A percentile compares a stretch with the other conserved stretches of the same genome.
Evolutionary conservation across 2,797 vertebrate species (phyloP).

Genomic region (Spea hammondii): DNA sequence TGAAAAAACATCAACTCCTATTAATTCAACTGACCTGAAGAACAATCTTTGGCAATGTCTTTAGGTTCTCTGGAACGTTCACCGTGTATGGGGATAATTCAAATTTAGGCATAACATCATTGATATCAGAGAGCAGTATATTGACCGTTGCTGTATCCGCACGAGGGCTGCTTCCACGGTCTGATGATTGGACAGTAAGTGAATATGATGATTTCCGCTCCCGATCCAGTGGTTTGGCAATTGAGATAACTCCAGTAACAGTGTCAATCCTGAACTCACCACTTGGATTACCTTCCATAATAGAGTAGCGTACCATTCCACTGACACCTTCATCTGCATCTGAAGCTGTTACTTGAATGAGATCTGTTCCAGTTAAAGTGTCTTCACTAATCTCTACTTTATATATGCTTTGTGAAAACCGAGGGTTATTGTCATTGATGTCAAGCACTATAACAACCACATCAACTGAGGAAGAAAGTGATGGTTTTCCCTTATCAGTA

Average conservation of each 20-base stretch:
- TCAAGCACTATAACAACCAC: slow-evolving; percentile 86
- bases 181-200: slow-evolving; percentile 81
- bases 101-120: slow-evolving; percentile 87
- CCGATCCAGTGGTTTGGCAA: slow-evolving; percentile 86
- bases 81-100: slow-evolving; percentile 89
- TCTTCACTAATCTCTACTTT: slow-evolving; percentile 85
- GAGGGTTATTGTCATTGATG: slow-evolving; percentile 90
- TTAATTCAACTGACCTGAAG: slow-evolving; percentile 79
- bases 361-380: slow-evolving; percentile 83
- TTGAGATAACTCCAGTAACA: slow-evolving; percentile 86
- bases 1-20: not conserved
- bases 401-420: slow-evolving; percentile 84
- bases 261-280: slow-evolving; percentile 88
- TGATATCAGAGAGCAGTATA: slow-evolving; percentile 82
- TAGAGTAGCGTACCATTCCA: slow-evolving; percentile 87
- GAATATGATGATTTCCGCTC: slow-evolving; percentile 77
- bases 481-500: slow-evolving; percentile 88
- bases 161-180: slow-evolving; percentile 86
- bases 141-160: slow-evolving; percentile 77
- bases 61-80: slow-evolving; percentile 82
- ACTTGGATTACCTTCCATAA: slow-evolving; percentile 71
- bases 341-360: slow-evolving; percentile 80
- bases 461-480: slow-evolving; percentile 82
- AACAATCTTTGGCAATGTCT: slow-evolving; percentile 76
- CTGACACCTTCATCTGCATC: slow-evolving; percentile 91